Conservation (phyloP, 30 jellyfish, hydroid and myxozoan species). For the Cassiopea xamachana region DNA sequence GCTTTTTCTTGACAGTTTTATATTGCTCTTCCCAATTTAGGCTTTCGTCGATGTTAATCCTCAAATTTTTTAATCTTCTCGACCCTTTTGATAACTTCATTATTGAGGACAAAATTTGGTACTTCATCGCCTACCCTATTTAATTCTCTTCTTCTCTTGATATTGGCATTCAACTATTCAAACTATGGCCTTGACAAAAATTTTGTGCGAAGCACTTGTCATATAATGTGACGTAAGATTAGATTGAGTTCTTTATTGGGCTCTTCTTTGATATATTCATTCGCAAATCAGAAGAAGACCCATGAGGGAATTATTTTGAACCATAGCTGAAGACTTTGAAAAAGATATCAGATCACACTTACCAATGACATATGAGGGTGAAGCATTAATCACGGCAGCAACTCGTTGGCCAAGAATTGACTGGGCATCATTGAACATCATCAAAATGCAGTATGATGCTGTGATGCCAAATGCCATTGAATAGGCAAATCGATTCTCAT, state of each 20-base stretch:
- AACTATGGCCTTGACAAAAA: not conserved
- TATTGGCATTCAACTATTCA: not conserved
- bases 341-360: not conserved
- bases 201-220: not conserved
- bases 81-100: too few relatives aligned
- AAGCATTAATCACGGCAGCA: not conserved
- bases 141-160: not conserved
- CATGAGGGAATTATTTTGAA: not conserved
- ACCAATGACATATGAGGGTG: conserved; percentile 9
- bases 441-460: conserved; percentile 30
- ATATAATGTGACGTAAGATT: not conserved
- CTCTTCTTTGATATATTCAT: not conserved
- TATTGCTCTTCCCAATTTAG: too few relatives aligned
- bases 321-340: not conserved
- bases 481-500: too few relatives aligned
- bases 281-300: not conserved
- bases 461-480: too few relatives aligned
- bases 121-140: not conserved
- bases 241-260: not conserved
- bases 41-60: too few relatives aligned
- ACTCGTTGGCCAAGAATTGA: conserved; percentile 15
- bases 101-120: too few relatives aligned
- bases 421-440: conserved; percentile 5
- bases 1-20: too few relatives aligned
- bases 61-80: too few relatives aligned